These are phyloP conservation scores for Sebastes goodei DNA, from an alignment of 2,797 vertebrate genomes.

Conservation along the genomic window DNA sequence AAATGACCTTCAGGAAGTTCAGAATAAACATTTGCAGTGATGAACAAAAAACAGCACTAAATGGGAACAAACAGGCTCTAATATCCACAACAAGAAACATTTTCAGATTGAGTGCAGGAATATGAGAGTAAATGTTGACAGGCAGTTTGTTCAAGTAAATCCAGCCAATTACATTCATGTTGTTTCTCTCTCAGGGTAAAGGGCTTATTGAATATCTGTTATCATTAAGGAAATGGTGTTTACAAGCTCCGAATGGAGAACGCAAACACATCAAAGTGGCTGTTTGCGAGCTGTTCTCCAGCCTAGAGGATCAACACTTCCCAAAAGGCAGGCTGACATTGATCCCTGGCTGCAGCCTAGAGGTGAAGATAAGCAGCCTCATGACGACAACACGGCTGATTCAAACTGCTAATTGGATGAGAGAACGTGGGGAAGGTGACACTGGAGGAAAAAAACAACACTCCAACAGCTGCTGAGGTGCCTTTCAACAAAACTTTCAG, in stretches of 20 bases:
- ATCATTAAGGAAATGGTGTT: constrained; percentile 26
- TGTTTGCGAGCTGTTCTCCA: not conserved
- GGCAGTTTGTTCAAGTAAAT: not conserved
- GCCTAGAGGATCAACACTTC: constrained; percentile 40
- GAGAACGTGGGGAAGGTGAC: not conserved
- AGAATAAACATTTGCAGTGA: not conserved
- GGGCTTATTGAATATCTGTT: constrained; percentile 13
- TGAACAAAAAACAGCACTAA: not conserved
- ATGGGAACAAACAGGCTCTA: not conserved
- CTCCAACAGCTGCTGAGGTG: not conserved
- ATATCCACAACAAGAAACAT: not conserved
- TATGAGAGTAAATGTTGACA: not conserved
- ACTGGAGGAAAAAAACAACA: not conserved
- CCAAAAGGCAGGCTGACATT: constrained; percentile 2
- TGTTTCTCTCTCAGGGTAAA: not conserved
- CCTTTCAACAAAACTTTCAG: not conserved
- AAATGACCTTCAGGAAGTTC: constrained; percentile 10
- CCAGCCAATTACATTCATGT: not conserved
- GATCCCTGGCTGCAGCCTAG: constrained; percentile 35
- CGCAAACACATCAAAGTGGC: constrained; percentile 25
- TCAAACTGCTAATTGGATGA: not conserved
- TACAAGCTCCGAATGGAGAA: not conserved
- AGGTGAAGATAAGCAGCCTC: constrained; percentile 31
- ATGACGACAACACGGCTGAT: not conserved
- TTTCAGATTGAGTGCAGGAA: not conserved